phyloP scores from a whole-genome alignment of 2,888 invertebrate genomes.

The Siphlonurus alternatus region DNA sequence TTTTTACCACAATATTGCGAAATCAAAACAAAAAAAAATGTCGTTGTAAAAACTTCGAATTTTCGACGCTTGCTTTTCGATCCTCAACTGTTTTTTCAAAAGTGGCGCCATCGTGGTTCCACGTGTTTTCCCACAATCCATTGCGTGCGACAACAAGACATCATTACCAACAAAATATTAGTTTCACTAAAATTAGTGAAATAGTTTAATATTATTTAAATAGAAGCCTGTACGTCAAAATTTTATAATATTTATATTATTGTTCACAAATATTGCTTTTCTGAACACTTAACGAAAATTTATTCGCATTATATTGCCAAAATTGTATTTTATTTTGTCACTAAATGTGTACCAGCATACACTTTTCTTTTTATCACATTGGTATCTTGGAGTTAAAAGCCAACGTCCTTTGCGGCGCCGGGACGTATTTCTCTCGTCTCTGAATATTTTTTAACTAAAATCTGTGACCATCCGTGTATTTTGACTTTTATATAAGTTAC shows the following conservation, averaged over 20 bases:
- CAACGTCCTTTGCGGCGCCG: not conserved
- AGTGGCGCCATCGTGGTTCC: not conserved
- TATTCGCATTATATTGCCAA: no score
- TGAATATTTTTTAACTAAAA: not conserved
- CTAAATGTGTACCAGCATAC: no score
- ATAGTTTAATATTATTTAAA: no score
- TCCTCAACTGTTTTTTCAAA: not conserved
- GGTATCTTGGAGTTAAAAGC: not conserved
- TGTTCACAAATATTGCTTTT: no score
- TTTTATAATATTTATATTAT: no score
- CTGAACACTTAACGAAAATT: no score
- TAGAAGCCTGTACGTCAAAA: no score
- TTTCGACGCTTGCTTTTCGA: not conserved
- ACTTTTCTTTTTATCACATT: no score
- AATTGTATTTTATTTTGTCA: no score
- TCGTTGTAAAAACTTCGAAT: no score
- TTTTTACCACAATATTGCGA: no score
- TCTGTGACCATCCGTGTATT: not conserved
- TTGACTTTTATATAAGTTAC: not conserved
- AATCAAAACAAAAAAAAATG: no score
- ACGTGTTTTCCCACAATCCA: not conserved
- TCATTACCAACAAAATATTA: not conserved
- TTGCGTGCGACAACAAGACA: not conserved
- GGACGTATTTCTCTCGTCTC: not conserved
- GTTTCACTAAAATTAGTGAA: not conserved